These are phyloP conservation scores for Zaprionus vittiger DNA, from an alignment of 1,140 invertebrate species.

Conservation along the genomic window DNA sequence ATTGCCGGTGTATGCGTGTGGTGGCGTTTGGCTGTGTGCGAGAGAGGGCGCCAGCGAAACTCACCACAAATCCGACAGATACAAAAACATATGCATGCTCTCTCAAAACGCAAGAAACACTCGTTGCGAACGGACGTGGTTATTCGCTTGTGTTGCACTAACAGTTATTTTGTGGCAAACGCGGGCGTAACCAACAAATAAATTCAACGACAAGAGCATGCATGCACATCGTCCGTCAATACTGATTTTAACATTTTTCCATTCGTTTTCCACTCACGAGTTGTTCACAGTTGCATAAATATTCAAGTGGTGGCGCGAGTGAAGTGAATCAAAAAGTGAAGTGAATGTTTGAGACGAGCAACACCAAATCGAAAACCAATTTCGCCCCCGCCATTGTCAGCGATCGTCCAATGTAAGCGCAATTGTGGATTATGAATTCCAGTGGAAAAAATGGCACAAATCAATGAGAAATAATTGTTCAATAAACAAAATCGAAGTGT, in stretches of 20 bases:
- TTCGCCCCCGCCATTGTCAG: conserved; percentile 26
- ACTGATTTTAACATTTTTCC: conserved; percentile 44
- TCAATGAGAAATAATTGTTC: conserved; percentile 22
- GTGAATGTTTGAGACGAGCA: conserved; percentile 39
- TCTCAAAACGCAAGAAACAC: conserved; percentile 46
- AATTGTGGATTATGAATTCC: conserved; percentile 36
- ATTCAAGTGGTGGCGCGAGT: conserved; percentile 39
- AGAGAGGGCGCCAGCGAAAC: conserved; percentile 48
- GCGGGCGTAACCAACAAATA: conserved; percentile 64
- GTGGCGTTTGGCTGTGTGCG: conserved; percentile 37
- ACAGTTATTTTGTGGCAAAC: conserved; percentile 50
- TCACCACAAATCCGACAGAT: conserved; percentile 54
- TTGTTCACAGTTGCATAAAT: conserved; percentile 10
- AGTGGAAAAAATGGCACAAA: conserved; percentile 36
- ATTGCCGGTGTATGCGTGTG: conserved; percentile 42
- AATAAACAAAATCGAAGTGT: conserved; percentile 40
- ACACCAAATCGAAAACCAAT: conserved; percentile 20
- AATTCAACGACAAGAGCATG: conserved; percentile 33
- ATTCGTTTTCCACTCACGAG: conserved; percentile 26
- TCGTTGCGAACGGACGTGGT: conserved; percentile 54
- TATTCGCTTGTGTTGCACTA: conserved; percentile 41
- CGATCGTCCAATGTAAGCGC: conserved; percentile 49
- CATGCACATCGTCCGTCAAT: conserved; percentile 31
- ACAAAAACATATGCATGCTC: conserved; percentile 32
- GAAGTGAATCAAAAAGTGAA: conserved; percentile 33